These are phyloP conservation scores for Falco concolor DNA, from an alignment of 2,797 vertebrate species.

Conservation along the genomic window DNA sequence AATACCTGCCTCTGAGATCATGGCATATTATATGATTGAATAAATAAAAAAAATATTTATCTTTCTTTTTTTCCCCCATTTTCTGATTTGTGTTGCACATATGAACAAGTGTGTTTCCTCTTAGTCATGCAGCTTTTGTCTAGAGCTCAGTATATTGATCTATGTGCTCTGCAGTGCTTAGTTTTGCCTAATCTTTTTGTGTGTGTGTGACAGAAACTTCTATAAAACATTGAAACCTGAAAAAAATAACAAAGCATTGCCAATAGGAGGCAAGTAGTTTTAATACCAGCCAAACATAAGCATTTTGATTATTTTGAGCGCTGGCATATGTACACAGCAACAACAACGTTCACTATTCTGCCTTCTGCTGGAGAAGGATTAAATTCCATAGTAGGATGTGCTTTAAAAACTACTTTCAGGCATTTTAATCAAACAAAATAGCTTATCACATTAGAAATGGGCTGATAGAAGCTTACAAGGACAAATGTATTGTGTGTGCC, in stretches of 20 bases:
- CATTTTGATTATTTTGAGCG: background rate
- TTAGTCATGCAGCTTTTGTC: background rate
- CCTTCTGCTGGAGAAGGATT: background rate
- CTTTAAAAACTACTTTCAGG: background rate
- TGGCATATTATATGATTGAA: background rate
- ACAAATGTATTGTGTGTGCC: background rate
- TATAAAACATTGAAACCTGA: background rate
- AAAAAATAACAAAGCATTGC: background rate
- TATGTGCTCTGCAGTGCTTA: background rate
- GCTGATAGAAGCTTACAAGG: background rate
- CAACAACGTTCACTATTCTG: background rate
- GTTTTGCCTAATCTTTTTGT: background rate
- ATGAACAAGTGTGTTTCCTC: background rate
- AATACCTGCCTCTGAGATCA: background rate
- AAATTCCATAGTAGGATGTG: background rate
- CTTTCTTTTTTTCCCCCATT: background rate
- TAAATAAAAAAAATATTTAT: background rate
- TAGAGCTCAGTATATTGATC: background rate
- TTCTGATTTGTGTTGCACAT: background rate
- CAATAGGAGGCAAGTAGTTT: background rate
- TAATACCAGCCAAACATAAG: background rate
- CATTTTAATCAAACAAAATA: background rate
- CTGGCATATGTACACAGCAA: background rate
- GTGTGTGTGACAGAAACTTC: background rate
- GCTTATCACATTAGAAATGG: background rate